phyloP scores from a whole-genome alignment of 2,797 vertebrate genomes.

The Antennarius maculatus region DNA sequence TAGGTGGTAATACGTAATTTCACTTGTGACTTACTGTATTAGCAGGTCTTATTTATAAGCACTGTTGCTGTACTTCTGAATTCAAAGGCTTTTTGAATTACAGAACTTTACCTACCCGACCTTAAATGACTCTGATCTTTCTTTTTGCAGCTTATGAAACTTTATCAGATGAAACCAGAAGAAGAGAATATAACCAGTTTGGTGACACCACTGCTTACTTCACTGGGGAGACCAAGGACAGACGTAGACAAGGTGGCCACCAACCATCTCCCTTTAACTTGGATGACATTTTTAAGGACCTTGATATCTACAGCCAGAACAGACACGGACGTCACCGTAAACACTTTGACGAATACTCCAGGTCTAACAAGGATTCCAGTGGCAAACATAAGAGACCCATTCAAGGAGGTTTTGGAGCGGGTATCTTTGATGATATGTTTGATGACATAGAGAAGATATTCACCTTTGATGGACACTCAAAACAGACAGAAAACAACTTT shows the following conservation, averaged over 20 bases:
- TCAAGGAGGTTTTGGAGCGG: conserved; percentile 71
- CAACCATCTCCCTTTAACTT: conserved; percentile 92
- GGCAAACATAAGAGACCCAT: conserved; percentile 82
- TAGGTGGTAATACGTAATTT: no score
- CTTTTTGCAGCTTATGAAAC: conserved; percentile 91
- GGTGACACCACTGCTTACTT: conserved; percentile 75
- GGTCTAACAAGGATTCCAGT: conserved; percentile 84
- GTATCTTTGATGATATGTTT: conserved; percentile 90
- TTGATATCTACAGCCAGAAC: conserved; percentile 89
- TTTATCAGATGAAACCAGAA: conserved; percentile 89
- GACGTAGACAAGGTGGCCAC: conserved; percentile 75
- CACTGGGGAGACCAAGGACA: conserved; percentile 69
- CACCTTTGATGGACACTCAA: conserved; percentile 84
- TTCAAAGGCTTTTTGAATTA: no score
- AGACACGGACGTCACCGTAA: conserved; percentile 87
- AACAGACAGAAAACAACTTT: conserved; percentile 86
- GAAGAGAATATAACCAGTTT: conserved; percentile 88
- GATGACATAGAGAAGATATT: conserved; percentile 97
- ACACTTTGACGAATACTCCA: conserved; percentile 91
- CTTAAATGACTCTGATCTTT: conserved; percentile 11
- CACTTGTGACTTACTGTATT: no score
- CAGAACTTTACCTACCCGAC: background rate
- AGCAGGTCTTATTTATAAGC: no score
- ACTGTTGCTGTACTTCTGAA: no score
- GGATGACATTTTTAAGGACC: conserved; percentile 94